Percentiles rank a stretch among this genome's conserved stretches.
Evolutionary conservation across 2,888 invertebrate genomes (phyloP).

Genomic region (Clistopyga incitator): DNA sequence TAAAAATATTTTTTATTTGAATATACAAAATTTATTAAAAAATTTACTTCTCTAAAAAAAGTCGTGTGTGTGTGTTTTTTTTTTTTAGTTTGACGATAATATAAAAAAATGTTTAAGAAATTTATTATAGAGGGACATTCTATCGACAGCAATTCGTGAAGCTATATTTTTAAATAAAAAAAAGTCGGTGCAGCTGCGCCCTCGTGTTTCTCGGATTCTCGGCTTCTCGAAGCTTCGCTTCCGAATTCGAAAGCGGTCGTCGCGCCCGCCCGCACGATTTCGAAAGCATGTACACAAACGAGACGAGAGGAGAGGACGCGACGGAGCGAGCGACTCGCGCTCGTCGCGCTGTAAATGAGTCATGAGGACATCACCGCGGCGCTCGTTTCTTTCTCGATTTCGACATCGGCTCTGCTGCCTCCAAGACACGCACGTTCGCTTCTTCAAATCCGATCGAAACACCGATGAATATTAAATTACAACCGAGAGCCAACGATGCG

Average conservation of each 20-base stretch:
- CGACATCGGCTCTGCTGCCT: conserved; percentile 21
- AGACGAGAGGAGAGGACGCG: background rate
- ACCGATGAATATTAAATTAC: conserved; percentile 9
- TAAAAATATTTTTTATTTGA: too few relatives aligned
- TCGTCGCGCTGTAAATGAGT: conserved; percentile 36
- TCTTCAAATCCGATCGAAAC: conserved; percentile 16
- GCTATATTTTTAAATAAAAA: too few relatives aligned
- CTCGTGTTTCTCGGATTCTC: conserved; percentile 12
- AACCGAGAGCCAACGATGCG: background rate
- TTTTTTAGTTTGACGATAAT: too few relatives aligned
- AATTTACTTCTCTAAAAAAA: too few relatives aligned
- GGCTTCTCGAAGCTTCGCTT: conserved; percentile 15
- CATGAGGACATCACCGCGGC: conserved; percentile 16
- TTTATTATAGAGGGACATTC: background rate
- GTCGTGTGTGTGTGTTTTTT: too few relatives aligned
- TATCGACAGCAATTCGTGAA: background rate
- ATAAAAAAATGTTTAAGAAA: background rate
- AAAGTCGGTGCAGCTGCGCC: background rate
- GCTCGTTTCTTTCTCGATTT: conserved; percentile 17
- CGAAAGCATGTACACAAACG: conserved; percentile 28
- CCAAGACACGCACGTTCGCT: background rate
- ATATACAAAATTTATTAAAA: too few relatives aligned
- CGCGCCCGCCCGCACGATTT: conserved; percentile 37
- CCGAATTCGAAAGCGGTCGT: conserved; percentile 48
- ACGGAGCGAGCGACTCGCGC: conserved; percentile 8